Evolutionary conservation across 2,113 vertebrate genomes (phyloP).

Genomic region (Bothrops jararaca): DNA sequence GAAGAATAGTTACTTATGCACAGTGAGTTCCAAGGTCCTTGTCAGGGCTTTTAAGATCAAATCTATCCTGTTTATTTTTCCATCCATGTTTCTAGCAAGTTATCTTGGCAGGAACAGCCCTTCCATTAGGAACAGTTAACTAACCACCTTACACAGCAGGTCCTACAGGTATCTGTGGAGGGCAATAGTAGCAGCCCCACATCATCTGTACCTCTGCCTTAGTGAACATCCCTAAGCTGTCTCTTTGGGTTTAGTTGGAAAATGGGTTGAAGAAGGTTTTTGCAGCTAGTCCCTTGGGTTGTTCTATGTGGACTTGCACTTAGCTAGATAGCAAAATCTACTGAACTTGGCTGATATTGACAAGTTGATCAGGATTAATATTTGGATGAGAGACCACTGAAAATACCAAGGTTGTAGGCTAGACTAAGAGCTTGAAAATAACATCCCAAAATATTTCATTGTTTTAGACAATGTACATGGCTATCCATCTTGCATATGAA

Average conservation of each 20-base stretch:
- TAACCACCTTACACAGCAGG: neutral
- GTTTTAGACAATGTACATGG: neutral
- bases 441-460: neutral
- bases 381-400: neutral
- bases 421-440: neutral
- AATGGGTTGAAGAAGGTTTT: neutral
- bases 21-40: neutral
- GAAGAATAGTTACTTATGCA: neutral
- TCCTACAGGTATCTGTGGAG: neutral
- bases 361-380: neutral
- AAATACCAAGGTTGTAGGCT: neutral
- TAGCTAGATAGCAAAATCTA: neutral
- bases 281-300: neutral
- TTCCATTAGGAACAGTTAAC: neutral
- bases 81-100: neutral
- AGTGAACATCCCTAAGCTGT: neutral
- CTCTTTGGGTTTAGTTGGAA: neutral
- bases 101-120: neutral
- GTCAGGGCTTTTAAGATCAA: neutral
- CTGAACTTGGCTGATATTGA: neutral
- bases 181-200: neutral
- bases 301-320: neutral
- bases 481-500: neutral
- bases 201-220: neutral
- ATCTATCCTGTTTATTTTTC: neutral